Evolutionary conservation across 2,888 invertebrate genomes (phyloP).

Genomic region (Eupithecia centaureata): DNA sequence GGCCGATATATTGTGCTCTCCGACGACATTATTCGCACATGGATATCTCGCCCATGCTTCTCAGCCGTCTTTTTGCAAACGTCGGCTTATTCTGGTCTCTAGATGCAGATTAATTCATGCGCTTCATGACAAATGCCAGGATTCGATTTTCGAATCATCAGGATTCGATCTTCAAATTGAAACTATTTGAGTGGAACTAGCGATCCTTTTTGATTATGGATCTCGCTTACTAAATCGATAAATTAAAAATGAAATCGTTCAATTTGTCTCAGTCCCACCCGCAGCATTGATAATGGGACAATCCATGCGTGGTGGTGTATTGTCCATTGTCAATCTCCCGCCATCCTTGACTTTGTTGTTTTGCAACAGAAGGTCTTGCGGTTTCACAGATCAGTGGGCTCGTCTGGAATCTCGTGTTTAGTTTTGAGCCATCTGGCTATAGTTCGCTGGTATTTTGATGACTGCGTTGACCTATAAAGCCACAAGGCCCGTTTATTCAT

Average conservation of each 20-base stretch:
- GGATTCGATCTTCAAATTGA: background rate
- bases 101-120: conserved; percentile 21
- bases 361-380: conserved; percentile 44
- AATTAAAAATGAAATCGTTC: conserved; percentile 30
- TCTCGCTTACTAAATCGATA: conserved; percentile 17
- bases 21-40: conserved; percentile 40
- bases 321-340: conserved; percentile 40
- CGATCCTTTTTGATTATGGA: background rate
- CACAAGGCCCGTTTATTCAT: conserved; percentile 39
- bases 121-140: background rate
- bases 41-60: conserved; percentile 40
- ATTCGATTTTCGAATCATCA: no score
- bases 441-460: conserved; percentile 44
- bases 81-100: conserved; percentile 21
- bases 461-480: conserved; percentile 46
- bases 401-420: conserved; percentile 41
- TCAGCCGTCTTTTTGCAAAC: conserved; percentile 30
- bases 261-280: conserved; percentile 31
- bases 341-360: conserved; percentile 48
- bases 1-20: conserved; percentile 51
- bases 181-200: background rate
- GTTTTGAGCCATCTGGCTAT: conserved; percentile 44
- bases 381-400: conserved; percentile 48
- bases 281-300: conserved; percentile 32
- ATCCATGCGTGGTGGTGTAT: conserved; percentile 40